Percentiles rank a stretch among this genome's conserved stretches.
Conservation (phyloP, 2,113 vertebrate genomes). For the Entelurus aequoreus region DNA sequence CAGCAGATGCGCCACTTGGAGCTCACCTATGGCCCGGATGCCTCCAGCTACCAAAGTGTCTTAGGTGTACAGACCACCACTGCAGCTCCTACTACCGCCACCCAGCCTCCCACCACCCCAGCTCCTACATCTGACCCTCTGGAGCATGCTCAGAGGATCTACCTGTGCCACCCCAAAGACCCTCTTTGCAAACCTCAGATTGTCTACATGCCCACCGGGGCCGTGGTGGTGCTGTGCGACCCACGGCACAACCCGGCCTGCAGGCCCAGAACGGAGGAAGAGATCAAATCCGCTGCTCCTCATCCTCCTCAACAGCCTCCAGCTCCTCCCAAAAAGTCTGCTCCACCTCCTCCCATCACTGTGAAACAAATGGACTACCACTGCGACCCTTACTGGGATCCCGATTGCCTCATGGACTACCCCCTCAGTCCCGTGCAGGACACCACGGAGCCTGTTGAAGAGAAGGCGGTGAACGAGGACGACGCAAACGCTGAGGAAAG, state of each 20-base stretch:
- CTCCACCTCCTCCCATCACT: conserved; percentile 18
- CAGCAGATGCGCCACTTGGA: conserved; percentile 74
- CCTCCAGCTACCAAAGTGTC: conserved; percentile 60
- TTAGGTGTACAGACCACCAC: conserved; percentile 51
- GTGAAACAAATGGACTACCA: conserved; percentile 63
- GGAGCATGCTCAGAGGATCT: conserved; percentile 49
- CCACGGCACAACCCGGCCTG: conserved; percentile 60
- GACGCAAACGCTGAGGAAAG: conserved; percentile 19
- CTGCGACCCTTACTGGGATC: conserved; percentile 72
- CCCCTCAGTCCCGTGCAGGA: conserved; percentile 41
- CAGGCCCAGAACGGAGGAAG: conserved; percentile 38
- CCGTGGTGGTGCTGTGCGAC: conserved; percentile 62
- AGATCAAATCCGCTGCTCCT: conserved; percentile 33
- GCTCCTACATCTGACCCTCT: conserved; percentile 51
- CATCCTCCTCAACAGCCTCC: background rate
- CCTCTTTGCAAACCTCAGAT: conserved; percentile 63
- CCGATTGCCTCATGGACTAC: conserved; percentile 67
- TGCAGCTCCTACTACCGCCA: conserved; percentile 30
- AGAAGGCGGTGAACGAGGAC: conserved; percentile 35
- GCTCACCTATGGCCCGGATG: conserved; percentile 56
- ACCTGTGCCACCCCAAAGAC: conserved; percentile 65
- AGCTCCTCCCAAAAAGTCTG: conserved; percentile 27
- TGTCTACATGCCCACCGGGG: conserved; percentile 64
- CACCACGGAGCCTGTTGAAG: conserved; percentile 13
- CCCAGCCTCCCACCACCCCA: conserved; percentile 41